Evolutionary conservation across 2,797 vertebrate species (phyloP), one percentile per base, ranked within the genome.

Genomic region (Microctenopoma lineatum): DNA sequence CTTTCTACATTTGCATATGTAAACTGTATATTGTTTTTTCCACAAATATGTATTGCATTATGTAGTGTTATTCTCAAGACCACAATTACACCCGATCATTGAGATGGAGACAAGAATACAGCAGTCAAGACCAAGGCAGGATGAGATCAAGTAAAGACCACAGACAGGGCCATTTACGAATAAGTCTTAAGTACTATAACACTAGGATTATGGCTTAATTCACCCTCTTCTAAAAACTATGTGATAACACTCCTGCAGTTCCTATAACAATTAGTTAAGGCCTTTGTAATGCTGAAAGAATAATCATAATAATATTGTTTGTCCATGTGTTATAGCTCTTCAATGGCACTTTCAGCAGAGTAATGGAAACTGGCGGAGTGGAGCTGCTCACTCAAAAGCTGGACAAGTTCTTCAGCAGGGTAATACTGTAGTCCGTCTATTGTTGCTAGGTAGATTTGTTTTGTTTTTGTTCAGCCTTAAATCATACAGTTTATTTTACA

Each of bases 371-470:
- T 1, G 97, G 97, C 5, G 96, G 97, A 42, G 94, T 97, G 58
- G 95, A 95, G 84, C 90, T 95, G 76, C 93, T 99, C 18, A 97
- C 88, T 64, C 97, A 98, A 82, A 96, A 97, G 86, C 89, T 99
- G 75, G 97, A 99, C 82, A 99, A 98, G 90, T 99, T 99, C 90
- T 99, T 99, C 90, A 97, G 97, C 92, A 94, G 98, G 94, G 98
- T 99, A 93, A 95, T 34, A 9, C 32, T 34, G 32, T 87, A 84
- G 50, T 42, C 14, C 2, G 1, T 45, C 5, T 7, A 13, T 21
- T 26, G 44, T 71, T 53, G 34, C 42, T 58, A 53, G 29, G 45
- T 41, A 13, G 36, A 48, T 47, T 42, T 42, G 13, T 42, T 42
- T 39, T 18, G 51, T 57, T 57, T 13, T 39, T 36, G 21, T 50